Evolutionary conservation across 2,888 invertebrate species (phyloP), one percentile per base, ranked within the genome.

Genomic region (Microctonus brassicae): DNA sequence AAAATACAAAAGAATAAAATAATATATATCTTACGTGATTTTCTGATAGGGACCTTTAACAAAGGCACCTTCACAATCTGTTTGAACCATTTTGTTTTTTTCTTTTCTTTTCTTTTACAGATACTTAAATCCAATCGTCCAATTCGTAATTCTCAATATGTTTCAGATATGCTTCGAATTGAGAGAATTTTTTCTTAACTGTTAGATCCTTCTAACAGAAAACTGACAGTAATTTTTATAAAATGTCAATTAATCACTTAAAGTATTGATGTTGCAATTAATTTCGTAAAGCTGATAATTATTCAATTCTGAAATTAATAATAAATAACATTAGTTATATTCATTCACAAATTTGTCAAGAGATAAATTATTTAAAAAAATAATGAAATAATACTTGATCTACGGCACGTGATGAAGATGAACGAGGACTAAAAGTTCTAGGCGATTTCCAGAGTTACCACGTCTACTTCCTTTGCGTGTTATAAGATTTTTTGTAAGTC

Each of bases 371-470:
- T 29, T 5, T 29, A 5, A 29, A 5, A 63, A 11, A 36, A 5
- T 22, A 17, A 17, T 33, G 61, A 26, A 24, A 11, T 26, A 33
- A 39, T 66, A 83, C 82, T 84, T 75, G 86, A 88, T 80, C 92
- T 94, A 96, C 79, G 95, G 95, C 76, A 95, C 95, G 94, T 94
- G 95, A 88, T 95, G 94, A 64, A 95, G 89, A 86, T 93, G 93
- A 63, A 94, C 95, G 61, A 96, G 91, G 55, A 96, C 95, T 83
- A 94, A 91, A 87, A 95, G 92, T 90, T 96, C 95, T 88, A 95
- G 89, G 73, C 93, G 91, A 90, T 96, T 96, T 79, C 94, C 95
- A 88, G 94, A 92, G 89, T 95, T 95, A 79, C 94, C 95, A 79
- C 93, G 92, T 82, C 95, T 92, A 82, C 95, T 95, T 80, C 95